Percentiles rank a stretch among this genome's conserved stretches.
phyloP scores from a whole-genome alignment of 2,888 invertebrate species.

The Tiphia femorata region DNA sequence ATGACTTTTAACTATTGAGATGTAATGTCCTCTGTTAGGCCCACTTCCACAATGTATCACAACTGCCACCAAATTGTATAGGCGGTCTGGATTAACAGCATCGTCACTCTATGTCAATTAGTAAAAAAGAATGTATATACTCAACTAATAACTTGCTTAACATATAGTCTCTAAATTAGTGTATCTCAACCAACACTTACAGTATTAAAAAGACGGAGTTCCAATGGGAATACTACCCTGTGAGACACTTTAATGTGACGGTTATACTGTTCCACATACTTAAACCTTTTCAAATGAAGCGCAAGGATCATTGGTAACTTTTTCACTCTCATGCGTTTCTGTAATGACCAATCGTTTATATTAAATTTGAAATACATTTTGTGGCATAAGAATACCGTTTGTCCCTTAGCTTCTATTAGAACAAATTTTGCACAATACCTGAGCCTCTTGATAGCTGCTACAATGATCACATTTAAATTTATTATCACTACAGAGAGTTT shows the following conservation, averaged over 20 bases:
- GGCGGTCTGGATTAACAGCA: conserved; percentile 96
- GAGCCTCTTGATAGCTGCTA: conserved; percentile 99
- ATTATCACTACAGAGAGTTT: conserved; percentile 98
- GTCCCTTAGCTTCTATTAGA: neutral
- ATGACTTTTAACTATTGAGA: conserved; percentile 99
- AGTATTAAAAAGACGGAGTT: conserved; percentile 96
- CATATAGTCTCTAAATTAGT: conserved; percentile 1
- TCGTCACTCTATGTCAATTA: conserved; percentile 98
- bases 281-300: conserved; percentile 96
- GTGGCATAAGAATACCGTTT: neutral
- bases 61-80: conserved; percentile 98
- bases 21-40: conserved; percentile 99
- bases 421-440: conserved; percentile 68
- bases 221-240: conserved; percentile 98
- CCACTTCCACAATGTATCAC: conserved; percentile 99
- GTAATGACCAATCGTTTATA: conserved; percentile 32
- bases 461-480: conserved; percentile 99
- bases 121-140: conserved; percentile 16
- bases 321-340: conserved; percentile 97
- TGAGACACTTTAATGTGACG: conserved; percentile 99
- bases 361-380: neutral
- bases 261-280: conserved; percentile 98
- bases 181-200: conserved; percentile 73
- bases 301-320: conserved; percentile 98
- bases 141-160: neutral